Percentiles rank a stretch among this genome's conserved stretches.
These are phyloP conservation scores for Apamea monoglypha DNA, from an alignment of 2,888 invertebrate species.

Conservation along the genomic window DNA sequence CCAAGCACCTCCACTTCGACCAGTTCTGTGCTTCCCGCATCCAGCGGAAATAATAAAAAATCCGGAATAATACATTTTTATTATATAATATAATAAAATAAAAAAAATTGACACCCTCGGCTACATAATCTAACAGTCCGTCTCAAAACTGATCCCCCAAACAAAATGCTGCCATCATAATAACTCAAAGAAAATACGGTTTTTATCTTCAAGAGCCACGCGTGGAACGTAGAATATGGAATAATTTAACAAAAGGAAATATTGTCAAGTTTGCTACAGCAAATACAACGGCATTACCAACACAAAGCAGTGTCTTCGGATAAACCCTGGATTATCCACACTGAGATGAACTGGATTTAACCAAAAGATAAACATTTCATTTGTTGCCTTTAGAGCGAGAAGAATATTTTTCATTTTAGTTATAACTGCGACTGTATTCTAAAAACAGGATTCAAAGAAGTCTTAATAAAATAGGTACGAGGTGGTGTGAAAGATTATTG, in stretches of 20 bases:
- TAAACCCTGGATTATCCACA: conserved; percentile 39
- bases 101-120: not conserved
- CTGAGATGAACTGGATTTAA: conserved; percentile 23
- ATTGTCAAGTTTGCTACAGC: conserved; percentile 16
- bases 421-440: not conserved
- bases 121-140: not conserved
- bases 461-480: not conserved
- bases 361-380: conserved; percentile 48
- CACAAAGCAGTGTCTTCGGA: conserved; percentile 35
- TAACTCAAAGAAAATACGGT: conserved; percentile 23
- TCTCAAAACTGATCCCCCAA: not conserved
- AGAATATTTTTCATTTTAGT: conserved; percentile 23
- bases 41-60: not conserved
- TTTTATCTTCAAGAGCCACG: conserved; percentile 47
- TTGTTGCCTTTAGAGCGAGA: conserved; percentile 2
- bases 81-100: not conserved
- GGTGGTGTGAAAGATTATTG: not conserved
- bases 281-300: conserved; percentile 24
- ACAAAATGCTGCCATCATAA: conserved; percentile 32
- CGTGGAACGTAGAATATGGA: conserved; percentile 10
- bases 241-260: conserved; percentile 34
- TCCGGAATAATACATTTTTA: not conserved
- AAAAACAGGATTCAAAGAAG: not conserved
- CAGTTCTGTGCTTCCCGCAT: not conserved
- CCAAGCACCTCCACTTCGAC: not conserved